Evolutionary conservation across 2,113 vertebrate genomes (phyloP), one percentile per base, ranked within the genome.

Genomic region (Sceloporus undulatus): DNA sequence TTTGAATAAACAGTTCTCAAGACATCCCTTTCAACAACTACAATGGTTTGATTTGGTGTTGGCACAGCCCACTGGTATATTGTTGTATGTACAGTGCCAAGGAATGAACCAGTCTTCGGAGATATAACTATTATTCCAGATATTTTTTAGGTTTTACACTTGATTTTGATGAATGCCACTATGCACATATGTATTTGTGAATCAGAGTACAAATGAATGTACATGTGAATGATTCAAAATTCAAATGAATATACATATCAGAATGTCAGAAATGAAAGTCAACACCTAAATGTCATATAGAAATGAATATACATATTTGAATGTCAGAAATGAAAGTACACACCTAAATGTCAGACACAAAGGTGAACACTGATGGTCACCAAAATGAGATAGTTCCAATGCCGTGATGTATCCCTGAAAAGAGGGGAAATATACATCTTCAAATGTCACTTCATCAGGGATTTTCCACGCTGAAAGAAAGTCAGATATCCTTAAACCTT

Each of bases 371-470:
- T 71, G 48, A 25, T 23, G 38, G 34, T 16, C 6, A 56, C 11
- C 14, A 29, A 73, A 81, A 65, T 82, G 54, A 18, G 54, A 62
- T 74, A 59, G 54, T 62, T 18, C 56, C 70, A 87, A 74, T 87
- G 42, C 70, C 74, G 5, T 59, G 52, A 7, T 42, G 4, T 38
- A 48, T n/a, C 52, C 71, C 29, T 48, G 34, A 21, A 85, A 42
- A 85, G n/a, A 29, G 18, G 11, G 2, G 4, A 9, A 56, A 34
- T 80, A 40, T 74, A 14, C 16, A 9, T 62, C 54, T 73, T 19
- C 14, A 62, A 73, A 62, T 62, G 34, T 59, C 48, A 74, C 18
- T 73, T 78, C 62, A 78, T 27, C 38, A 13, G 80, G 38, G 65
- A 48, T 27, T 66, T 13, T 29, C 23, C 42, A 38, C 25, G 68